Conservation (phyloP, 2,113 vertebrate species). For the Amia ocellicauda region DNA sequence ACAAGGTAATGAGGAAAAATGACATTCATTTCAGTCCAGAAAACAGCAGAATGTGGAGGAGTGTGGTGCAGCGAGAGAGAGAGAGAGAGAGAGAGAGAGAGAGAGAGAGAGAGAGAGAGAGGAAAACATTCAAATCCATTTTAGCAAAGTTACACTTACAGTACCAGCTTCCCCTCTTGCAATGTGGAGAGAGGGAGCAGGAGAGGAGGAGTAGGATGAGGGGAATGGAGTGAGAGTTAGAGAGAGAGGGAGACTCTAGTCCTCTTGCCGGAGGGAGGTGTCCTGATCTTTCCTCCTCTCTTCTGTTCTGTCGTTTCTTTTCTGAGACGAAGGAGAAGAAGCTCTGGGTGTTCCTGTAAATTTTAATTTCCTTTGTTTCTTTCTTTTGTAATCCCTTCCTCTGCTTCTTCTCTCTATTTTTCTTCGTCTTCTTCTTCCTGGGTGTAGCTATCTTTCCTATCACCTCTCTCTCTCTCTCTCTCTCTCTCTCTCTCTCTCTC, state of each 20-base stretch:
- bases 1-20: too few species aligned
- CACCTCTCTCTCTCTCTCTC: too few species aligned
- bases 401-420: slow-evolving; percentile 49
- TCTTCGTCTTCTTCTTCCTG: slow-evolving; percentile 27
- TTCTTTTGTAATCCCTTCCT: too few species aligned
- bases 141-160: slow-evolving; percentile 64
- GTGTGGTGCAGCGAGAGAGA: slow-evolving; percentile 35
- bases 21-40: too few species aligned
- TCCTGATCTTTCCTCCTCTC: too few species aligned
- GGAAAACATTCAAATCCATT: too few species aligned
- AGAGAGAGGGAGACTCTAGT: slow-evolving; percentile 55
- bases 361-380: slow-evolving; percentile 45
- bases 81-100: slow-evolving; percentile 29
- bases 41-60: slow-evolving; percentile 26
- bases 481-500: slow-evolving; percentile 48
- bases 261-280: slow-evolving; percentile 49
- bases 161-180: too few species aligned
- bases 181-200: slow-evolving; percentile 50
- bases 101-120: slow-evolving; percentile 48
- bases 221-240: slow-evolving; percentile 56
- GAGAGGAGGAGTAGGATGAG: slow-evolving; percentile 43
- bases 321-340: slow-evolving; percentile 43
- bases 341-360: slow-evolving; percentile 51
- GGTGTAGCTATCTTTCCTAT: slow-evolving; percentile 30
- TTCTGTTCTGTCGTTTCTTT: too few species aligned